A percentile compares a stretch with the other conserved stretches of the same genome.
Evolutionary conservation across 1,140 invertebrate genomes (phyloP).

Genomic region (Chlorops oryzae): DNA sequence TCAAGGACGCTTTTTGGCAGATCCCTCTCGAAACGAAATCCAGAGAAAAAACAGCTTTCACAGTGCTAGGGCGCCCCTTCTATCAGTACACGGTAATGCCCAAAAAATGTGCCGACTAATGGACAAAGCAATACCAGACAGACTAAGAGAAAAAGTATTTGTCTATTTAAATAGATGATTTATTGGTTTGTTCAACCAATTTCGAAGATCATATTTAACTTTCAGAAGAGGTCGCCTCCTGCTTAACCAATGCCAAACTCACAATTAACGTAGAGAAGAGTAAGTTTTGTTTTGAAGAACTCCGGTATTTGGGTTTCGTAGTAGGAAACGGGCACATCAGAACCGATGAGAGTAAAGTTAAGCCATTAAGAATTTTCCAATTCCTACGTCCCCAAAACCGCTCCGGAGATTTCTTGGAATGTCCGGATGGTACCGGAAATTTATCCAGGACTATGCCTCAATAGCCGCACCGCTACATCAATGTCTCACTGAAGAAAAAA

Average conservation of each 20-base stretch:
- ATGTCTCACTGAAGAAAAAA: slow-evolving; percentile 1
- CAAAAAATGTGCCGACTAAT: slow-evolving; percentile 6
- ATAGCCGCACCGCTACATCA: not conserved
- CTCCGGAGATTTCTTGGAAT: slow-evolving; percentile 3
- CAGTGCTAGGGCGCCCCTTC: slow-evolving; percentile 1
- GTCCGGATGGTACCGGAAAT: slow-evolving; percentile 3
- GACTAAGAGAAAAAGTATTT: slow-evolving; percentile 10
- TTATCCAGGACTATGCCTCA: slow-evolving; percentile 3
- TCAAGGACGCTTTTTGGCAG: slow-evolving; percentile 13
- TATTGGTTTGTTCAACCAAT: slow-evolving; percentile 5
- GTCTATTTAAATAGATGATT: slow-evolving; percentile 14
- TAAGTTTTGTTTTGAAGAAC: slow-evolving; percentile 44
- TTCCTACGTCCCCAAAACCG: not conserved
- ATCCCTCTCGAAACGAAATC: slow-evolving; percentile 3
- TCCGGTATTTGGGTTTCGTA: slow-evolving; percentile 6
- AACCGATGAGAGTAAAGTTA: slow-evolving; percentile 24
- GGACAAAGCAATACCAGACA: slow-evolving; percentile 5
- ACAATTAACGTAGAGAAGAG: slow-evolving; percentile 16
- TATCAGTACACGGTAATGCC: slow-evolving; percentile 10
- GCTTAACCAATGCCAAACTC: not conserved
- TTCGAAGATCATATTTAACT: slow-evolving; percentile 6
- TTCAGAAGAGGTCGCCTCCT: not conserved
- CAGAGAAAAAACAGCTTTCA: slow-evolving; percentile 12
- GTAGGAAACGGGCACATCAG: slow-evolving; percentile 9
- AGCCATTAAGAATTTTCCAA: not conserved